A percentile compares a stretch with the other conserved stretches of the same genome.
phyloP scores from a whole-genome alignment of 2,797 vertebrate species.

The Acrossocheilus fasciatus region DNA sequence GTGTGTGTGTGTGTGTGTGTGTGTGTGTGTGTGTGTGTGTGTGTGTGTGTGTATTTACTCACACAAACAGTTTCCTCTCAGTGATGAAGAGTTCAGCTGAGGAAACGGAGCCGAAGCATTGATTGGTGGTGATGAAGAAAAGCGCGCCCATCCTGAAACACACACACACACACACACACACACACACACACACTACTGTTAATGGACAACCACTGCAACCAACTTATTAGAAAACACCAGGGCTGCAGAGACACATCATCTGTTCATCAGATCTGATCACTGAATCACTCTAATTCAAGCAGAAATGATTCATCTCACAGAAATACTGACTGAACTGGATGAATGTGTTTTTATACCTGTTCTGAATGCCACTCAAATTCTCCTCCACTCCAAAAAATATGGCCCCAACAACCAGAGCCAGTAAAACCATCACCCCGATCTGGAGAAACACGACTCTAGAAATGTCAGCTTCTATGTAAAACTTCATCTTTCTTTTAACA shows the following conservation, averaged over 20 bases:
- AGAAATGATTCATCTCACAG: not conserved
- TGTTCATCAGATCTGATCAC: not conserved
- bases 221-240: not conserved
- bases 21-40: constrained; percentile 6
- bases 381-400: constrained; percentile 74
- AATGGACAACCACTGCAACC: too few species aligned
- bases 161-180: too few species aligned
- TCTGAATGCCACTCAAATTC: constrained; percentile 73
- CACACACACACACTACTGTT: too few species aligned
- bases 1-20: constrained; percentile 14
- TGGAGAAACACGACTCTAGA: constrained; percentile 45
- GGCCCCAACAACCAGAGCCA: constrained; percentile 77
- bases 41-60: constrained; percentile 64
- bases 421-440: constrained; percentile 71
- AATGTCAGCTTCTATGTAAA: not conserved
- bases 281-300: not conserved
- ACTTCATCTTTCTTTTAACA: not conserved
- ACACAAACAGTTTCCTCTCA: constrained; percentile 88
- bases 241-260: not conserved
- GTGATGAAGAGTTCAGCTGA: constrained; percentile 87
- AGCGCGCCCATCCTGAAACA: constrained; percentile 80
- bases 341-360: constrained; percentile 70
- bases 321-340: not conserved
- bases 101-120: constrained; percentile 85
- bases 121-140: constrained; percentile 87